Conservation (phyloP, 2,113 vertebrate genomes). For the Cichladusa arquata region DNA sequence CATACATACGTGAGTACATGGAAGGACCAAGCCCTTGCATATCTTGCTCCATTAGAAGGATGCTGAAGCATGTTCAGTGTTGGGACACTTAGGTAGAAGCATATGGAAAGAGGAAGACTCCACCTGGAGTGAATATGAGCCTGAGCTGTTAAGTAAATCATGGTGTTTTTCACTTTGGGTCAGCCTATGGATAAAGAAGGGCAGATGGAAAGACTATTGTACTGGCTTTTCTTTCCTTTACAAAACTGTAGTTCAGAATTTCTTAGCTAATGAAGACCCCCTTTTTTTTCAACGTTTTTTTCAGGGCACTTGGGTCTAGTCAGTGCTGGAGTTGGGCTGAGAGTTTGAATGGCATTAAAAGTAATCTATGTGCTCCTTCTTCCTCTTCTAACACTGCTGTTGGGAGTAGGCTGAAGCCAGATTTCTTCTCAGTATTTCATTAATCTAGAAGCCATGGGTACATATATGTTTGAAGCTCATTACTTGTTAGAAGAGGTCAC, state of each 20-base stretch:
- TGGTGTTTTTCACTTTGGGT: neutral
- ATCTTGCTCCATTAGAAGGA: neutral
- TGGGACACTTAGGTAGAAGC: neutral
- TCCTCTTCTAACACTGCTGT: neutral
- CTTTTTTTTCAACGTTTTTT: neutral
- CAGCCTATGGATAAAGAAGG: neutral
- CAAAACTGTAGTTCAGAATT: neutral
- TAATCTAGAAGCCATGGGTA: neutral
- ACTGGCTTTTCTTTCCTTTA: neutral
- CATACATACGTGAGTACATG: fast-evolving
- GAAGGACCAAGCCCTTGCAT: neutral
- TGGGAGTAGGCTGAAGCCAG: neutral
- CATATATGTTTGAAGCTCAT: neutral
- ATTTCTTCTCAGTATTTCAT: neutral
- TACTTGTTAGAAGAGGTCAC: neutral
- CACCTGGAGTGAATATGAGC: neutral
- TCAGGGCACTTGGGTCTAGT: neutral
- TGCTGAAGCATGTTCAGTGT: no score
- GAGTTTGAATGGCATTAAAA: neutral
- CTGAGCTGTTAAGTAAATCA: neutral
- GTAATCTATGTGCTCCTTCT: neutral
- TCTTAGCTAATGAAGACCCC: neutral
- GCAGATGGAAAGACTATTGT: neutral
- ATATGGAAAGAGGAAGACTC: neutral
- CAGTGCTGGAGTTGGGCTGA: no score